phyloP scores from a whole-genome alignment of 1,140 invertebrate species.

The Spodoptera litura region DNA sequence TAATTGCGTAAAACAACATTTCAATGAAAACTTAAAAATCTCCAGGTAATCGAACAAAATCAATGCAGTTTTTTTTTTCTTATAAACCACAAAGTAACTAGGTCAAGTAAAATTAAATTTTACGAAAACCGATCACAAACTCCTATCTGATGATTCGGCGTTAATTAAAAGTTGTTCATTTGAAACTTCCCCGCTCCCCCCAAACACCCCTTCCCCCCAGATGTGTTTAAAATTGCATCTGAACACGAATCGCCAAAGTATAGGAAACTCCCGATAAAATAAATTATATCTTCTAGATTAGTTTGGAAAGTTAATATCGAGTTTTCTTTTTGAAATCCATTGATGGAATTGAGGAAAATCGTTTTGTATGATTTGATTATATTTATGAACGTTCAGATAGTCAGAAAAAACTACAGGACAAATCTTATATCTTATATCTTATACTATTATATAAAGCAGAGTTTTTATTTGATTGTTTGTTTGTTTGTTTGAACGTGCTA shows the following conservation, averaged over 20 bases:
- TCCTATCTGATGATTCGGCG: slow-evolving; percentile 48
- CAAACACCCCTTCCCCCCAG: neutral
- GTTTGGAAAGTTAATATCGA: no score
- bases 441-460: no score
- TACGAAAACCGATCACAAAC: slow-evolving; percentile 21
- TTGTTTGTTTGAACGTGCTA: no score
- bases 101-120: slow-evolving; percentile 37
- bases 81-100: slow-evolving; percentile 3
- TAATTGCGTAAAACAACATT: neutral
- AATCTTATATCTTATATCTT: no score
- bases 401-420: no score
- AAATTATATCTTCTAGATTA: neutral
- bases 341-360: no score
- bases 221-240: slow-evolving; percentile 29
- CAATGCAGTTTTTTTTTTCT: neutral
- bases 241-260: slow-evolving; percentile 29
- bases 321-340: no score
- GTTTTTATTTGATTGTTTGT: no score
- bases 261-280: neutral
- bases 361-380: no score
- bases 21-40: no score
- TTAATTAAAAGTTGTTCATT: slow-evolving; percentile 57
- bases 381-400: no score
- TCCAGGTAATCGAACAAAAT: neutral
- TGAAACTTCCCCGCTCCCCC: neutral